These are phyloP conservation scores for Ginglymostoma cirratum DNA, from an alignment of 2,113 vertebrate genomes.

Conservation along the genomic window DNA sequence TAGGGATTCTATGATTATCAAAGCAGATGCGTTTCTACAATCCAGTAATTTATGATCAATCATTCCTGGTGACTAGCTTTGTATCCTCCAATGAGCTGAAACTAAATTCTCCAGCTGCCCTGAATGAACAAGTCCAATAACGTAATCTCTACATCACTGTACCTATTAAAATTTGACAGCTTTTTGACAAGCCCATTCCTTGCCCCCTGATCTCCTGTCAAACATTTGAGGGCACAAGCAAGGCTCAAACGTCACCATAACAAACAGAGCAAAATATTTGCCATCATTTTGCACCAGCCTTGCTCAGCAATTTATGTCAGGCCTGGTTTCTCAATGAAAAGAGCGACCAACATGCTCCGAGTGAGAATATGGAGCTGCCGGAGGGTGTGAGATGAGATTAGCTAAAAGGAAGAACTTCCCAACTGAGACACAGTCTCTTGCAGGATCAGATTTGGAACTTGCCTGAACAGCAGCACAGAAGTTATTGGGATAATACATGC, in stretches of 20 bases:
- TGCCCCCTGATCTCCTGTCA: background rate
- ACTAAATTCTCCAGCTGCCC: background rate
- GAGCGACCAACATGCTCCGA: background rate
- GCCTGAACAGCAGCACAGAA: background rate
- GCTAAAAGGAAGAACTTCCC: background rate
- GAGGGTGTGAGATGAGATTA: background rate
- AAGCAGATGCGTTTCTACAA: too few species aligned
- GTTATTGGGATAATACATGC: background rate
- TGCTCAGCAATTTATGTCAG: background rate
- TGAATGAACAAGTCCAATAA: background rate
- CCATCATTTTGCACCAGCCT: background rate
- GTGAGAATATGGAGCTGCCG: background rate
- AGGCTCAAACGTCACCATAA: background rate
- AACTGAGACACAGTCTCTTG: background rate
- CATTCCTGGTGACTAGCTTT: background rate
- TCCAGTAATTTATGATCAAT: too few species aligned
- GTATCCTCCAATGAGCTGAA: background rate
- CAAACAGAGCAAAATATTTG: background rate
- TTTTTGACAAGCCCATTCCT: background rate
- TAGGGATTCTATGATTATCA: too few species aligned
- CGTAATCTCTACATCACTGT: background rate
- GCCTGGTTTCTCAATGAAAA: background rate
- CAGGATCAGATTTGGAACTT: too few species aligned
- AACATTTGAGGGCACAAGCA: background rate
- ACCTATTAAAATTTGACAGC: background rate